phyloP scores from a whole-genome alignment of 2,797 vertebrate species.

The Onychomys arenicola region DNA sequence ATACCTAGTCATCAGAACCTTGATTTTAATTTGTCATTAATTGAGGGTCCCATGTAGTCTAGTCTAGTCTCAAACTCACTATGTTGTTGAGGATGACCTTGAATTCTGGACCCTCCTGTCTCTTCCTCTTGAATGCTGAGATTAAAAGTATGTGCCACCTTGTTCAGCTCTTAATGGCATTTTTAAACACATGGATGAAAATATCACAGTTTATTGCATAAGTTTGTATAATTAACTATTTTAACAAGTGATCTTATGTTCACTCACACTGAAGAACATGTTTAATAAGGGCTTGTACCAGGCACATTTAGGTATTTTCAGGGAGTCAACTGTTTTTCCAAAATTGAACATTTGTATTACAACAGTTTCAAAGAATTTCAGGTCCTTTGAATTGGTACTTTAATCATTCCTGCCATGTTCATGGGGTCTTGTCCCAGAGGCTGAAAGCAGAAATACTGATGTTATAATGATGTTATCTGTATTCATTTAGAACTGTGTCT shows the following conservation, averaged over 20 bases:
- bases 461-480: constrained; percentile 28
- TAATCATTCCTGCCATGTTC: not conserved
- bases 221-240: not conserved
- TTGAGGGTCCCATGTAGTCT: not conserved
- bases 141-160: not conserved
- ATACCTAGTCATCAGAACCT: not conserved
- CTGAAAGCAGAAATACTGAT: constrained; percentile 31
- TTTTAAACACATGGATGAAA: not conserved
- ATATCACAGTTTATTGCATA: not conserved
- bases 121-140: not conserved
- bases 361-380: constrained; percentile 47
- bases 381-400: constrained; percentile 45
- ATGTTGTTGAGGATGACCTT: not conserved
- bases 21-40: constrained; percentile 34
- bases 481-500: constrained; percentile 6
- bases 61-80: not conserved
- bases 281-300: constrained; percentile 31
- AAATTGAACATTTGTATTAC: constrained; percentile 44
- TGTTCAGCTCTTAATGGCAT: not conserved
- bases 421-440: not conserved
- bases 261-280: not conserved
- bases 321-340: not conserved
- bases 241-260: constrained; percentile 5
- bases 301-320: constrained; percentile 1
- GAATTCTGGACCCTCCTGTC: not conserved